Evolutionary conservation across 2,797 vertebrate species (phyloP).

Genomic region (Poeciliopsis infans): DNA sequence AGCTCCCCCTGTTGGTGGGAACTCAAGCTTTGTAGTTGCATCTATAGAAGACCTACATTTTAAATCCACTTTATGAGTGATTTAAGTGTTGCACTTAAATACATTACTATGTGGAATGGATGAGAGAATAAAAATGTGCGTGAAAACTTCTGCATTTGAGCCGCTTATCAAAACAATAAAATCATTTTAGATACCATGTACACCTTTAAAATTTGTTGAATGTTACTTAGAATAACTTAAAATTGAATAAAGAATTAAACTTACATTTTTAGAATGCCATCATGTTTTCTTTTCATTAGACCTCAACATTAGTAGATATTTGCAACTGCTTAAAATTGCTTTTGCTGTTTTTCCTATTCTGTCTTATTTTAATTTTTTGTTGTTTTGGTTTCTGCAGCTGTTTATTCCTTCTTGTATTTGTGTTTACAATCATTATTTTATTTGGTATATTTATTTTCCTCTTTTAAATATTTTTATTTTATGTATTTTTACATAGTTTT

Average conservation of each 20-base stretch:
- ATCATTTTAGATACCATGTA: background rate
- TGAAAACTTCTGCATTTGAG: background rate
- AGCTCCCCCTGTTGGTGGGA: conserved; percentile 76
- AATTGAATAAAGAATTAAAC: background rate
- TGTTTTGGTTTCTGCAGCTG: background rate
- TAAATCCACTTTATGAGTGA: background rate
- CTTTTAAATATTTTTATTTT: background rate
- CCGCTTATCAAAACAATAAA: background rate
- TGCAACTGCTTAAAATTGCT: background rate
- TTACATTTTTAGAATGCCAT: background rate
- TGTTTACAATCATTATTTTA: background rate
- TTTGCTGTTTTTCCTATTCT: background rate
- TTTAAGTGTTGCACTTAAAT: background rate
- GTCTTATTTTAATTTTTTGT: background rate
- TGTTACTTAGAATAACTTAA: background rate
- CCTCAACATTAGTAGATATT: background rate
- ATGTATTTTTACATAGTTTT: background rate
- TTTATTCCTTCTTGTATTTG: background rate
- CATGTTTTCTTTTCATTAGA: background rate
- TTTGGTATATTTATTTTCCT: background rate
- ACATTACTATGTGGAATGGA: background rate
- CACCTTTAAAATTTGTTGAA: background rate
- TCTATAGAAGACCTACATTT: background rate
- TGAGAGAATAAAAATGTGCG: background rate
- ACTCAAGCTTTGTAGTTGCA: conserved; percentile 14